Base-by-base conservation (phyloP, 2,888 invertebrate genomes). In the Andrena bucephala region DNA sequence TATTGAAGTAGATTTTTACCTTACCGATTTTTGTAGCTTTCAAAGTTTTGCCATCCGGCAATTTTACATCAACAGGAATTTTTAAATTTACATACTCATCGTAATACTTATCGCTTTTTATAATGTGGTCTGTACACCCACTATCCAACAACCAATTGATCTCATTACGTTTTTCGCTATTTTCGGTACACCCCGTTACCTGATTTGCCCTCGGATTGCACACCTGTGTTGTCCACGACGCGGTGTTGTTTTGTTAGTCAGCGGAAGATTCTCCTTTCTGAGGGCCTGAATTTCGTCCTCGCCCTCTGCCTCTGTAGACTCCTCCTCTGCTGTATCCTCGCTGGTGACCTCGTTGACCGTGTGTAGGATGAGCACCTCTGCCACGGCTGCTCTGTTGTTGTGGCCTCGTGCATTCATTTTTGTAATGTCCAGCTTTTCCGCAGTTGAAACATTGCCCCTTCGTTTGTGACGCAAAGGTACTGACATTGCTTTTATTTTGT, bases 21-120 rank as follows among this genome's bases (percentile, higher is more conserved):
- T 48, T 72, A n/a, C 60, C 86, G 36, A 81, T 66, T 62, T 85
- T 86, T 7, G 81, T 86, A 13, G 84, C 86, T 76, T 84, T 82
- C 72, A 86, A 59, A 20, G 36, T 59, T 54, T 76, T 77, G 5
- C 83, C 84, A 80, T 86, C 87, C 0, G 59, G 73, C 42, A 86
- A 63, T 54, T 80, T 81, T 13, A 84, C 78, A 68, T 86, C 74
- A 31, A 84, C 13, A 16, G 83, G 81, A 16, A 76, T 59, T 63
- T 81, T 77, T 68, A 63, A 42, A 8, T 54, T 33, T n/a, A 57
- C 52, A n/a, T 6, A 42, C 3, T 74, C 10, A 29, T 59, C 6
- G 29, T 59, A 74, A 13, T 29, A 54, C 4, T 13, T 20, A 6
- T 50, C 50, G 1, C 16, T n/a, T 2, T 71, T 50, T 13, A 71